These are phyloP conservation scores for Loriculus beryllinus DNA, from an alignment of 2,797 vertebrate genomes.

Conservation along the genomic window DNA sequence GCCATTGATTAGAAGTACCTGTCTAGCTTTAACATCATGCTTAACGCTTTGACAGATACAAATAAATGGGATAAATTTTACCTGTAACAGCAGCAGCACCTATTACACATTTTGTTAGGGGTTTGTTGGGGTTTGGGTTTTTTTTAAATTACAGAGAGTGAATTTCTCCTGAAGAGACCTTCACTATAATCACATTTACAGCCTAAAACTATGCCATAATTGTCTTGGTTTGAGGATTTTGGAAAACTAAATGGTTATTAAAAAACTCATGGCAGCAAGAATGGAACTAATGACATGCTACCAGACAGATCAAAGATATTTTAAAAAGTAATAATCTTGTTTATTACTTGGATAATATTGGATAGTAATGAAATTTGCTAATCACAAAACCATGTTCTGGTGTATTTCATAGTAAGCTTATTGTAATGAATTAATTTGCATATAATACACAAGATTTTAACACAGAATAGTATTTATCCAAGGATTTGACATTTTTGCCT, in stretches of 20 bases:
- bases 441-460: not conserved
- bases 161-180: not conserved
- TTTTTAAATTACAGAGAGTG: not conserved
- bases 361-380: not conserved
- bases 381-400: not conserved
- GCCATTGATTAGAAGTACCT: not conserved
- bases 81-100: not conserved
- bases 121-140: not conserved
- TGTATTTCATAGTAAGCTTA: not conserved
- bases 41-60: not conserved
- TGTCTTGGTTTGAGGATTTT: slow-evolving; percentile 5
- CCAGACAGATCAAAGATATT: not conserved
- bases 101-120: not conserved
- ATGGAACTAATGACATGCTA: slow-evolving; percentile 6
- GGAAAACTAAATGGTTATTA: not conserved
- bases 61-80: not conserved
- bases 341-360: not conserved
- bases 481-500: not conserved
- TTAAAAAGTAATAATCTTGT: not conserved
- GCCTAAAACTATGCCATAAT: not conserved
- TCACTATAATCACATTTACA: not conserved
- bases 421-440: not conserved
- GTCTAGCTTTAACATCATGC: not conserved
- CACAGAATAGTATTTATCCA: not conserved
- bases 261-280: not conserved